Evolutionary conservation across 2,113 vertebrate genomes (phyloP).

Genomic region (Cyprinodon brontotheroides): DNA sequence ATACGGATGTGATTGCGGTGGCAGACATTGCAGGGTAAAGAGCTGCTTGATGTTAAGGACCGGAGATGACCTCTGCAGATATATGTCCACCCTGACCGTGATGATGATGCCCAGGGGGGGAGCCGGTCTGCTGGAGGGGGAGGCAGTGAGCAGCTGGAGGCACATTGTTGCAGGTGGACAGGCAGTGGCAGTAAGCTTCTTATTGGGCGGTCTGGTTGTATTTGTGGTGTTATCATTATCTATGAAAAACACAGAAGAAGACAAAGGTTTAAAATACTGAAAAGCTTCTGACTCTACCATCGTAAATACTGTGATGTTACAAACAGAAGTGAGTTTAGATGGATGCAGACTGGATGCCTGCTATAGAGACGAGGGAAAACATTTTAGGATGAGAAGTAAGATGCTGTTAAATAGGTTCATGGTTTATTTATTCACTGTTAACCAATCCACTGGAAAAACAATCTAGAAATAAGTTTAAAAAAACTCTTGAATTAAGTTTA

Average conservation of each 20-base stretch:
- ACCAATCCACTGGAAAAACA: too few species aligned
- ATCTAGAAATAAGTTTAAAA: too few species aligned
- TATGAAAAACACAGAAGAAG: background rate
- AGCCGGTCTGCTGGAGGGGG: rapidly evolving
- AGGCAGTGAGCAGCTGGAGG: rapidly evolving
- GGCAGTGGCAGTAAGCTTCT: rapidly evolving
- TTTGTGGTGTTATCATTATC: background rate
- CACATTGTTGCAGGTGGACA: background rate
- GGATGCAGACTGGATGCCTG: too few species aligned
- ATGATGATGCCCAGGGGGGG: constrained; percentile 1
- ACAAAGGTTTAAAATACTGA: background rate
- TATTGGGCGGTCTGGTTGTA: background rate
- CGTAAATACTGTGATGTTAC: background rate
- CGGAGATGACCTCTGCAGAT: constrained; percentile 7
- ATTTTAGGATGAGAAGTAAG: too few species aligned
- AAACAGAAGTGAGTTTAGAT: background rate
- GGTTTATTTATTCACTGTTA: too few species aligned
- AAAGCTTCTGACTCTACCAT: background rate
- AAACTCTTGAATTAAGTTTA: too few species aligned
- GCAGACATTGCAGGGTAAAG: constrained; percentile 9
- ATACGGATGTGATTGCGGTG: rapidly evolving
- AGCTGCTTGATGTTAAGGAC: rapidly evolving
- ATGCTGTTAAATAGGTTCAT: too few species aligned
- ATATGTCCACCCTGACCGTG: rapidly evolving
- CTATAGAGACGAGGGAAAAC: too few species aligned